These are phyloP conservation scores for Tenebrio molitor DNA, from an alignment of 1,140 invertebrate genomes.

Conservation along the genomic window DNA sequence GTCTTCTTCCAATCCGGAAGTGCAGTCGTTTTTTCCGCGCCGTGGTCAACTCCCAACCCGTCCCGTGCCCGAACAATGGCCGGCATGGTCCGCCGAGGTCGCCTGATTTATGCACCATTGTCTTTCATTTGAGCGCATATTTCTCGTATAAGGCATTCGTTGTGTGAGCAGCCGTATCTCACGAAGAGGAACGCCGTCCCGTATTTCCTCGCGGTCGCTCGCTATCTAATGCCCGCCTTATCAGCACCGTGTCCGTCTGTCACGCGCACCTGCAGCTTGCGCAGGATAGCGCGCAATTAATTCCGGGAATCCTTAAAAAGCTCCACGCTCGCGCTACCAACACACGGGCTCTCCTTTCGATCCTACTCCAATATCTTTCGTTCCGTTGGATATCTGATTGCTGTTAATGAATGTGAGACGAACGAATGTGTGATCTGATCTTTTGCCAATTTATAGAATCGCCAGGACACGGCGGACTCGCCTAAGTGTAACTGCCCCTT, in stretches of 20 bases:
- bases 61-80: constrained; percentile 50
- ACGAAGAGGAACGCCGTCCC: constrained; percentile 47
- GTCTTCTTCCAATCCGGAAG: constrained; percentile 16
- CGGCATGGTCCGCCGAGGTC: constrained; percentile 48
- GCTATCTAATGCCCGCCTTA: constrained; percentile 51
- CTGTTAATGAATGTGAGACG: constrained; percentile 63
- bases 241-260: constrained; percentile 41
- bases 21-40: background rate
- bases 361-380: constrained; percentile 19
- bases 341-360: constrained; percentile 11
- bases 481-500: constrained; percentile 61
- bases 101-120: constrained; percentile 66
- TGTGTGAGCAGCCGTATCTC: constrained; percentile 55
- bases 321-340: constrained; percentile 1
- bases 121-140: constrained; percentile 66
- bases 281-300: constrained; percentile 52
- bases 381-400: constrained; percentile 58
- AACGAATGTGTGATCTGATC: constrained; percentile 58
- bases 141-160: constrained; percentile 62
- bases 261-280: constrained; percentile 46
- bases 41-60: background rate
- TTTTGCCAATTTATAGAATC: constrained; percentile 64
- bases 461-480: constrained; percentile 54
- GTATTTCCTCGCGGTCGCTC: constrained; percentile 50
- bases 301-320: constrained; percentile 52